phyloP scores from a whole-genome alignment of 2,888 invertebrate species.

The Pardosa pseudoannulata region DNA sequence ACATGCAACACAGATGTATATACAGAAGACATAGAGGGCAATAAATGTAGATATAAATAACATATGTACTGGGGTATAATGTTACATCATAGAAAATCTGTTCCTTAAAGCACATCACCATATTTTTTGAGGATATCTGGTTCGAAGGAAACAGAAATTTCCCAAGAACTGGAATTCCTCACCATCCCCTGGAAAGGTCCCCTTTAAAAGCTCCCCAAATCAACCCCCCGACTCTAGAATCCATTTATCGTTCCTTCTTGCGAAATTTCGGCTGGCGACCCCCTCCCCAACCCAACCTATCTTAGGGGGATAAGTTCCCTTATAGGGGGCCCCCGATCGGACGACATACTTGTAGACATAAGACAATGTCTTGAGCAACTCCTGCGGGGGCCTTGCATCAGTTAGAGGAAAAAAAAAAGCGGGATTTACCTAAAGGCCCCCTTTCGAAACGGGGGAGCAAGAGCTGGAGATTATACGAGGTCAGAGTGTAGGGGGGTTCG shows the following conservation, averaged over 20 bases:
- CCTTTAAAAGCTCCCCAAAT: too few relatives aligned
- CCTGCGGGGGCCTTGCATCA: too few relatives aligned
- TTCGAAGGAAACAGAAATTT: too few relatives aligned
- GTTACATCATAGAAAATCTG: too few relatives aligned
- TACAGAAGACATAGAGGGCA: too few relatives aligned
- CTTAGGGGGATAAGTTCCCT: neutral
- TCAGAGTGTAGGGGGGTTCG: neutral
- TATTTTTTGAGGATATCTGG: too few relatives aligned
- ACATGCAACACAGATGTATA: too few relatives aligned
- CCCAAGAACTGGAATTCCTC: too few relatives aligned
- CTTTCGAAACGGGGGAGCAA: neutral
- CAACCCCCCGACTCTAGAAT: neutral
- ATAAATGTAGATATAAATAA: too few relatives aligned
- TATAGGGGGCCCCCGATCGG: neutral
- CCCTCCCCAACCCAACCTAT: neutral
- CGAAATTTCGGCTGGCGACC: neutral
- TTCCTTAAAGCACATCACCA: too few relatives aligned
- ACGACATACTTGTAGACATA: neutral
- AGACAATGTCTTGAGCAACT: conserved; percentile 2
- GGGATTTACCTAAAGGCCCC: neutral
- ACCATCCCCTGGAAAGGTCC: too few relatives aligned
- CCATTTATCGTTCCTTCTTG: conserved; percentile 5
- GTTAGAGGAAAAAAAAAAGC: neutral
- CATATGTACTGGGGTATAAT: too few relatives aligned
- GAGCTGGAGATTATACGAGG: neutral